Percentiles rank a stretch among this genome's conserved stretches.
Conservation (phyloP, 1,140 invertebrate species). For the Diorhabda elongata region DNA sequence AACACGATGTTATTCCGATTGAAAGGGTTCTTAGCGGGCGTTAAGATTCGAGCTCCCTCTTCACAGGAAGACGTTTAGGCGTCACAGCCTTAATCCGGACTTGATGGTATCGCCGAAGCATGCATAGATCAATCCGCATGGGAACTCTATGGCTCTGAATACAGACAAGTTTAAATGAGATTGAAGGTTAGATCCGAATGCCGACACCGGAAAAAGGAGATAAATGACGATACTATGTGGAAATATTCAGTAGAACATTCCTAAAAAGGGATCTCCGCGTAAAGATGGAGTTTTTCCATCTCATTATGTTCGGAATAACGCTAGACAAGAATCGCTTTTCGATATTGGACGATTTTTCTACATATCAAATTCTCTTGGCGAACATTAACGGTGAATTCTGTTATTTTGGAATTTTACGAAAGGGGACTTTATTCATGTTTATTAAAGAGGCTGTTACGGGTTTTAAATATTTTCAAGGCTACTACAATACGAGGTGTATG, state of each 20-base stretch:
- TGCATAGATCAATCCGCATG: conserved; percentile 31
- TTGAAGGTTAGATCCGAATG: conserved; percentile 25
- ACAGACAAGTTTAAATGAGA: conserved; percentile 31
- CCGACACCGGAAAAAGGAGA: conserved; percentile 24
- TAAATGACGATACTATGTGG: conserved; percentile 20
- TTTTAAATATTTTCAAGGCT: no score
- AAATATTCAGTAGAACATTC: conserved; percentile 14
- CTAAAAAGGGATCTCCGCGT: not conserved
- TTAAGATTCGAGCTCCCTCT: conserved; percentile 12
- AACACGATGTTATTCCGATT: conserved; percentile 28
- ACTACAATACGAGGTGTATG: no score
- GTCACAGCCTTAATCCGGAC: conserved; percentile 27
- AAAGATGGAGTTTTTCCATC: conserved; percentile 2
- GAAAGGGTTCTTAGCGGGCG: conserved; percentile 23
- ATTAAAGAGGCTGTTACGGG: no score
- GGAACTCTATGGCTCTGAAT: conserved; percentile 25
- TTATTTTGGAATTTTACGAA: not conserved
- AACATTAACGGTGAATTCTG: conserved; percentile 2
- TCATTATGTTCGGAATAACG: conserved; percentile 2
- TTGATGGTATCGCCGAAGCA: conserved; percentile 29
- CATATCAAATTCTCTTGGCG: conserved; percentile 1
- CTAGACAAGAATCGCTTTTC: not conserved
- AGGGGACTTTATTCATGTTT: no score
- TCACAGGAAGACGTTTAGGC: conserved; percentile 15
- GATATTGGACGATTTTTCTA: not conserved